A percentile compares a stretch with the other conserved stretches of the same genome.
phyloP scores from a whole-genome alignment of 2,113 vertebrate genomes.

The Ardeotis arabs region DNA sequence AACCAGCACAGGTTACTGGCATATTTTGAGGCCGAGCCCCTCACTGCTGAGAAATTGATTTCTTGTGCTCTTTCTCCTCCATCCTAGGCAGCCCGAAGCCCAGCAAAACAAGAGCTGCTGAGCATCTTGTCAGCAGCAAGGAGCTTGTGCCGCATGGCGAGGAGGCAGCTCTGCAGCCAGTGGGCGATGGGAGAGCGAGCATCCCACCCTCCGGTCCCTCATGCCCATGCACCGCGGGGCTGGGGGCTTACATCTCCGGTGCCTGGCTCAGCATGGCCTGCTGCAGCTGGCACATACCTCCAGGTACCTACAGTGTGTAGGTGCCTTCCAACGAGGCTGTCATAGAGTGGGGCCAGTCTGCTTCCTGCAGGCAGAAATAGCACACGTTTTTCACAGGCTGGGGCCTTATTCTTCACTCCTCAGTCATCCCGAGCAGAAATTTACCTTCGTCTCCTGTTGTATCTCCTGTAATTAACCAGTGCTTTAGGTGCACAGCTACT shows the following conservation, averaged over 20 bases:
- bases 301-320: not conserved
- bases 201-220: not conserved
- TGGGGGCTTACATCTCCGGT: not conserved
- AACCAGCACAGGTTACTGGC: not conserved
- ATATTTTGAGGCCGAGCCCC: rapidly evolving
- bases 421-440: not conserved
- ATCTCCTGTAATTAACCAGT: not conserved
- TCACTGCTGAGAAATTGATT: not conserved
- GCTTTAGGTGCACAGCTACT: not conserved
- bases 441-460: not conserved
- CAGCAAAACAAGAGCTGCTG: not conserved
- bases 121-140: not conserved
- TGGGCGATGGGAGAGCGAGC: rapidly evolving
- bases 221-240: rapidly evolving
- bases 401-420: not conserved
- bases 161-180: not conserved
- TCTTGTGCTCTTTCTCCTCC: not conserved
- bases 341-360: not conserved
- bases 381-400: not conserved
- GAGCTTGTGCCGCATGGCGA: rapidly evolving
- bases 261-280: not conserved
- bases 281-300: not conserved
- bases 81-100: not conserved
- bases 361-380: not conserved
- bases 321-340: not conserved